A percentile compares a stretch with the other conserved stretches of the same genome.
These are phyloP conservation scores for Prochilodus magdalenae DNA, from an alignment of 2,113 vertebrate genomes.

Conservation along the genomic window DNA sequence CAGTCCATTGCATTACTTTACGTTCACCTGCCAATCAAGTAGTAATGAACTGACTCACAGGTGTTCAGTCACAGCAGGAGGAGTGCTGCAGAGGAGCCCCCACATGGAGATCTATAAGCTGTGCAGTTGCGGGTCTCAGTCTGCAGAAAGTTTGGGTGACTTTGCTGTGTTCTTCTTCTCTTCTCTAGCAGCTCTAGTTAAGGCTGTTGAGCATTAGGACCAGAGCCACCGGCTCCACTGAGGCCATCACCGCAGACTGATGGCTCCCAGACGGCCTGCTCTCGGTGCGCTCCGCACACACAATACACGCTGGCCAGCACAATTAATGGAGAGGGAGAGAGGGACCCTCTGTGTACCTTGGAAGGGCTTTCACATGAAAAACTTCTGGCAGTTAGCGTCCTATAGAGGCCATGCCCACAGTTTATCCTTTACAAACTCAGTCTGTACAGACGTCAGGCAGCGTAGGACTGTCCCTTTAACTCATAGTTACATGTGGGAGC, in stretches of 20 bases:
- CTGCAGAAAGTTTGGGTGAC: constrained; percentile 48
- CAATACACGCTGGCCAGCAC: constrained; percentile 54
- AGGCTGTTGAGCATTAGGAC: constrained; percentile 67
- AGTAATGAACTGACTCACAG: neutral
- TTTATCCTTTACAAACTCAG: constrained; percentile 7
- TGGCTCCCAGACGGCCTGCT: constrained; percentile 69
- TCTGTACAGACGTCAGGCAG: neutral
- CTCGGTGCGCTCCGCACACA: constrained; percentile 66
- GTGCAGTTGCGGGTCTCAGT: neutral
- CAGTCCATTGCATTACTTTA: neutral
- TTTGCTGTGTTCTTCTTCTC: constrained; percentile 28
- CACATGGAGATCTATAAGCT: neutral
- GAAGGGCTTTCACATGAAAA: constrained; percentile 70
- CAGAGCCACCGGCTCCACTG: constrained; percentile 65
- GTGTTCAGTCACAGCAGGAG: neutral
- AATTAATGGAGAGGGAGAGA: constrained; percentile 68
- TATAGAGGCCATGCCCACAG: constrained; percentile 13
- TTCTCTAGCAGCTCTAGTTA: constrained; percentile 15
- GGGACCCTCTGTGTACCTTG: constrained; percentile 61
- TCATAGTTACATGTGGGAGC: too few relatives aligned
- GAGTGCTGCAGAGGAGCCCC: neutral
- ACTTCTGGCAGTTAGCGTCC: constrained; percentile 67
- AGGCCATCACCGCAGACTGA: constrained; percentile 70
- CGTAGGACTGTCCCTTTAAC: too few relatives aligned
- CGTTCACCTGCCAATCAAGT: neutral